Conservation (phyloP, 2,113 vertebrate genomes). For the Reinhardtius hippoglossoides region DNA sequence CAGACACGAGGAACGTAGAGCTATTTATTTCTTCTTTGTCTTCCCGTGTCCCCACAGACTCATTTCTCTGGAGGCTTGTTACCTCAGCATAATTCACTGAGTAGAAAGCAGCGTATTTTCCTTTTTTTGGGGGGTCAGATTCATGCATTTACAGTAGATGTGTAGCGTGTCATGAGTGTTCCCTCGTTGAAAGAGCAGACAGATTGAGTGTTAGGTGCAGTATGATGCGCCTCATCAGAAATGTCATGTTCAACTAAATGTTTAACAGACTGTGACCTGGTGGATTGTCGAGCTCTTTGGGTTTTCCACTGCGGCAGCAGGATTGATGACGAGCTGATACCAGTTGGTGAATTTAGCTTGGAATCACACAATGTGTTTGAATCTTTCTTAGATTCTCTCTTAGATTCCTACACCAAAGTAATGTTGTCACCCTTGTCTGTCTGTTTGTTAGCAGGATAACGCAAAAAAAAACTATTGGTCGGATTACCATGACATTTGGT, state of each 20-base stretch:
- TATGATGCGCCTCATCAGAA: neutral
- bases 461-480: too few relatives aligned
- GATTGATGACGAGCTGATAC: neutral
- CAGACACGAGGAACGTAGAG: neutral
- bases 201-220: neutral
- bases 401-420: too few relatives aligned
- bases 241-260: conserved; percentile 3
- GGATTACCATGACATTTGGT: too few relatives aligned
- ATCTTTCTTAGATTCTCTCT: neutral
- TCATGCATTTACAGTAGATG: neutral
- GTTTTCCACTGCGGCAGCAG: neutral
- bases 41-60: neutral
- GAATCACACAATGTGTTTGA: neutral
- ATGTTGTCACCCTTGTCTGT: too few relatives aligned
- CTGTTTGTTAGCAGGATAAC: too few relatives aligned
- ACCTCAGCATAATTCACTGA: conserved; percentile 6
- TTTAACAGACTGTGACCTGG: neutral
- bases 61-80: conserved; percentile 13
- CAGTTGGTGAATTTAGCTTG: neutral
- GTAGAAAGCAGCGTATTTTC: neutral
- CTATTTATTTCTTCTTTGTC: conserved; percentile 5
- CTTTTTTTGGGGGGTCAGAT: neutral
- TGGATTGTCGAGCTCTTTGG: neutral
- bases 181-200: conserved; percentile 2
- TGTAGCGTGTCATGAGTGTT: neutral